Percentiles rank a stretch among this genome's conserved stretches.
These are phyloP conservation scores for Thermophis baileyi DNA, from an alignment of 2,113 vertebrate species.

Conservation along the genomic window DNA sequence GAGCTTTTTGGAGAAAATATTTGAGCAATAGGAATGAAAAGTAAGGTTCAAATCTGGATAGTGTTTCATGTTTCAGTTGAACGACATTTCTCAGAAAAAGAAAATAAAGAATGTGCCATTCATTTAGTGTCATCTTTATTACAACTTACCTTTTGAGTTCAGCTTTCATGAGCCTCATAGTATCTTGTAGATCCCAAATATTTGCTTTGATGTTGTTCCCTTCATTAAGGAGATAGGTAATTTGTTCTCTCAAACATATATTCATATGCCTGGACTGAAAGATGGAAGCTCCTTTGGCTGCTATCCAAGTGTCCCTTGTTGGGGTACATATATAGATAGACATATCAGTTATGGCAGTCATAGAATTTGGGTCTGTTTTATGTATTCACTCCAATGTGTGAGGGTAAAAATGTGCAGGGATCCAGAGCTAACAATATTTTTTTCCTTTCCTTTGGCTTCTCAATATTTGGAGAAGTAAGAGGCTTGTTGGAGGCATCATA, in stretches of 20 bases:
- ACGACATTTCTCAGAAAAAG: not conserved
- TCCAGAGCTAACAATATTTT: not conserved
- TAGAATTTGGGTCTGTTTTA: not conserved
- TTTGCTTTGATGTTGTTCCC: conserved; percentile 16
- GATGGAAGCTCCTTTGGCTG: not conserved
- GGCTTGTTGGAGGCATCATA: not conserved
- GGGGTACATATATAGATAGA: not conserved
- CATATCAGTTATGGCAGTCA: not conserved
- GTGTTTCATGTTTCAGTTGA: not conserved
- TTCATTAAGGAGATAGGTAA: conserved; percentile 12
- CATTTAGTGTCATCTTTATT: not conserved
- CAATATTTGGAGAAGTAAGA: not conserved
- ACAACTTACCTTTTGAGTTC: conserved; percentile 14
- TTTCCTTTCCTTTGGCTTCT: not conserved
- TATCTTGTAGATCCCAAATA: conserved; percentile 2
- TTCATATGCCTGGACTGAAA: conserved; percentile 23
- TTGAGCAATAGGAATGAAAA: not conserved
- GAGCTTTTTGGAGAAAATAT: not conserved
- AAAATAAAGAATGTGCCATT: not conserved
- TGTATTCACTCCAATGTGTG: not conserved
- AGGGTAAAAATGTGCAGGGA: not conserved
- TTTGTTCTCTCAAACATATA: conserved; percentile 8
- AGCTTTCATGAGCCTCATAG: conserved; percentile 1
- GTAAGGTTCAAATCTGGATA: not conserved
- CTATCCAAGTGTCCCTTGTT: conserved; percentile 5